Conservation (phyloP, 2,888 invertebrate genomes). For the Tiphia femorata region DNA sequence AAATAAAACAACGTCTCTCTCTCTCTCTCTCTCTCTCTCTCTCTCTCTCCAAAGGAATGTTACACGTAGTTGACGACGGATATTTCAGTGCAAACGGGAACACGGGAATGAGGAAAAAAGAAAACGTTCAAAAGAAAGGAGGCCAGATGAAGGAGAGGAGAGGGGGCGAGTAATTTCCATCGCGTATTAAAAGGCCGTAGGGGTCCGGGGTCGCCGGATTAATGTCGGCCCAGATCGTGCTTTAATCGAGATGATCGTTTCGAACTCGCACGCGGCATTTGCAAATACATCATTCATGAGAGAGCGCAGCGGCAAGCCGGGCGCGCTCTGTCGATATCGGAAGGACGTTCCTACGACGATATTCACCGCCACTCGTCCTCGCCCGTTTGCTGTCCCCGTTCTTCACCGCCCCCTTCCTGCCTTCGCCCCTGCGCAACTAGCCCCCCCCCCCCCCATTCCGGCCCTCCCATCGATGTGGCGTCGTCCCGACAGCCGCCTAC, state of each 20-base stretch:
- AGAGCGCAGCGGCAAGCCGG: neutral
- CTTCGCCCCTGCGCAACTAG: neutral
- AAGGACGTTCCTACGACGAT: too few species aligned
- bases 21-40: too few species aligned
- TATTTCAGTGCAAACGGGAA: too few species aligned
- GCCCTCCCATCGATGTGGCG: neutral
- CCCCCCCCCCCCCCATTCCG: neutral
- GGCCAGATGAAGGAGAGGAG: neutral
- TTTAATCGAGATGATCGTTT: conserved; percentile 29
- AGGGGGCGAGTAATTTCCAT: neutral
- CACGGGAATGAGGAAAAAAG: too few species aligned
- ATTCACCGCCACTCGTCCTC: too few species aligned
- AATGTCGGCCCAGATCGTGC: conserved; percentile 3
- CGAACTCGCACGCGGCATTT: conserved; percentile 17
- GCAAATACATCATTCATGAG: conserved; percentile 32
- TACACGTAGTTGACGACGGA: too few species aligned
- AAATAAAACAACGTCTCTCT: too few species aligned
- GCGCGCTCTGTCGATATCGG: neutral
- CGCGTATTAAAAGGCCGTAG: neutral
- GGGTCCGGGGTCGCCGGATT: too few species aligned
- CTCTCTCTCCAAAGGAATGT: too few species aligned
- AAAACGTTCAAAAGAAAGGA: neutral
- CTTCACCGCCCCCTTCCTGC: too few species aligned
- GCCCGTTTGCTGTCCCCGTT: too few species aligned
- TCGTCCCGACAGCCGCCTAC: too few species aligned